Evolutionary conservation across 2,888 invertebrate genomes (phyloP), one percentile per base, ranked within the genome.

Genomic region (Nomada flava): DNA sequence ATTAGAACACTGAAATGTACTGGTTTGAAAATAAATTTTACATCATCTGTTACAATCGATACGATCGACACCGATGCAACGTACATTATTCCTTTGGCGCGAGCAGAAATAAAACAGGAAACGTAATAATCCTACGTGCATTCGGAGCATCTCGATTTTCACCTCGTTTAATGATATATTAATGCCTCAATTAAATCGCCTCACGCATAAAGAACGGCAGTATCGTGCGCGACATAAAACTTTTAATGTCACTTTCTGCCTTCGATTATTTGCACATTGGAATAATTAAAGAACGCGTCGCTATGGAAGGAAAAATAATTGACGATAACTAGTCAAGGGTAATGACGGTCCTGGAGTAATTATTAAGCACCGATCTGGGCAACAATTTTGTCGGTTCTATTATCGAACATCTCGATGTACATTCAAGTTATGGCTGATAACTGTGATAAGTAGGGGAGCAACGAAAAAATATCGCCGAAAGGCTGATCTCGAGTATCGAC

Each of bases 1-100:
- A 71, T 52, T 62, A 42, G 42, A 15, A 42, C 62, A 71, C 36
- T 52, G 71, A 62, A 62, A 71, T 42, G 52, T 2, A 29, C 18
- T 2, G 29, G 10, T 70, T 18, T 36, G 47, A 20, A 70, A 47
- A 7, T 18, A 60, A 60, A 50, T 20, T 50, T 60, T 1, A 44
- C 18, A 50, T 20, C 65, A n/a, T n/a, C 26, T 2, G n/a, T 29
- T 64, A 47, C 47, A 13, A 15, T 15, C 36, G 36, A 36, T 36
- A 7, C 36, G 0, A 23, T 15, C 15, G 63, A 44, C 23, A 23
- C 9, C 26, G 9, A 23, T 15, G 47, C 18, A 26, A 64, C 36
- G 1, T 5, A 5, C 36, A 7, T 36, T 36, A 5, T 36, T 36
- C 36, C 36, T 36, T 36, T 1, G 36, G 1, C 36, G 7, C 5